Evolutionary conservation across 35 echinoderm and acorn worm genomes (phyloP).

Genomic region (Apostichopus japonicus): DNA sequence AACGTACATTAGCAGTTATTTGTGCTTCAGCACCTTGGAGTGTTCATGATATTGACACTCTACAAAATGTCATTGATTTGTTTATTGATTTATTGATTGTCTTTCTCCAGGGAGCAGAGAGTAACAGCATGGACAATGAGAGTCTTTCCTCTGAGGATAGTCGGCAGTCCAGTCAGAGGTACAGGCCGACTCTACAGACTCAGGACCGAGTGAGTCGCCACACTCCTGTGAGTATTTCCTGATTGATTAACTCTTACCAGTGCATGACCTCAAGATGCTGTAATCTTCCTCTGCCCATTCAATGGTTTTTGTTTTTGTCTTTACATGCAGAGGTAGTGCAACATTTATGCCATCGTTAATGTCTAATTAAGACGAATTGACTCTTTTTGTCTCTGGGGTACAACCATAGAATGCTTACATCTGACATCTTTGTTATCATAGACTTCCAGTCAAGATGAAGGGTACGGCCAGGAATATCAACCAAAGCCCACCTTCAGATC

Average conservation of each 20-base stretch:
- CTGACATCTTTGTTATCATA: background rate
- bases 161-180: background rate
- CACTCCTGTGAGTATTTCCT: background rate
- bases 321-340: no score
- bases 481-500: background rate
- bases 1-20: no score
- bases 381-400: background rate
- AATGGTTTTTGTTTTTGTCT: no score
- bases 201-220: background rate
- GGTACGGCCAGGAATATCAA: slow-evolving; percentile 1
- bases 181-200: background rate
- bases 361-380: no score
- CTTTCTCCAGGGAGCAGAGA: background rate
- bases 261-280: background rate
- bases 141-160: slow-evolving; percentile 8
- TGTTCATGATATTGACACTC: no score
- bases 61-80: no score
- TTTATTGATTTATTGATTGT: background rate
- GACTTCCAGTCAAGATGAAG: slow-evolving; percentile 11
- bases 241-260: background rate
- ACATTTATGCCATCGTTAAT: no score
- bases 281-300: background rate
- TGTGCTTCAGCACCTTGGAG: no score
- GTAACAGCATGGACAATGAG: slow-evolving; percentile 8
- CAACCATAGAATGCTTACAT: background rate